Percentiles rank a stretch among this genome's conserved stretches.
Conservation (phyloP, 2,797 vertebrate species). For the Muraenolepis orangiensis region DNA sequence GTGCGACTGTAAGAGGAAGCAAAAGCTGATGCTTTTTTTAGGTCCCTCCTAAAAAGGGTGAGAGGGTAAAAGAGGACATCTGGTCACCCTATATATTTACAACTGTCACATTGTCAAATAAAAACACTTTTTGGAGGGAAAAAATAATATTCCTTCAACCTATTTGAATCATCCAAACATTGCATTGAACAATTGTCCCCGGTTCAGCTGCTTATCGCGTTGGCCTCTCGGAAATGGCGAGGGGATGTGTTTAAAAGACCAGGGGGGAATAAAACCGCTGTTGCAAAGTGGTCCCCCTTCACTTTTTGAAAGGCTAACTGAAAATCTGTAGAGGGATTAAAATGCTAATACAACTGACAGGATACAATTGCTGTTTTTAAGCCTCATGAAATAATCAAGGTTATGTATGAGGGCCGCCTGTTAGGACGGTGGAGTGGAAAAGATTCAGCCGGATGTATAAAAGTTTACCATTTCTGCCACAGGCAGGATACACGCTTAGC, state of each 20-base stretch:
- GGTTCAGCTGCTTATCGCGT: slow-evolving; percentile 8
- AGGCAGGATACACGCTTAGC: neutral
- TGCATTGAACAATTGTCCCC: neutral
- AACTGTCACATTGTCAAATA: neutral
- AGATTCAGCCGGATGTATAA: neutral
- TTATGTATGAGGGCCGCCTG: slow-evolving; percentile 20
- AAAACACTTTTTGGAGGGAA: neutral
- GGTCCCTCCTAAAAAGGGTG: too few relatives aligned
- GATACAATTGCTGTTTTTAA: slow-evolving; percentile 68
- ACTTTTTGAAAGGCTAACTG: too few relatives aligned
- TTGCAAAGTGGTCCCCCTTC: slow-evolving; percentile 47
- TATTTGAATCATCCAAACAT: neutral
- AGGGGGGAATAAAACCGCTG: slow-evolving; percentile 41
- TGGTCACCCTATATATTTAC: too few relatives aligned
- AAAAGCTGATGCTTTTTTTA: too few relatives aligned
- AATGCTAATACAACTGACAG: slow-evolving; percentile 72
- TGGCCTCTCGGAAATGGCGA: too few relatives aligned
- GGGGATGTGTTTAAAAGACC: too few relatives aligned
- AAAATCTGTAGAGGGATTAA: too few relatives aligned
- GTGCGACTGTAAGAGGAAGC: too few relatives aligned
- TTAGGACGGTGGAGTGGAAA: neutral
- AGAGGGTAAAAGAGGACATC: too few relatives aligned
- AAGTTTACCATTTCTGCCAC: neutral
- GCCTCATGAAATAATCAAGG: slow-evolving; percentile 71
- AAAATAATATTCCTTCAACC: neutral